These are phyloP conservation scores for Thalassophryne amazonica DNA, from an alignment of 2,797 vertebrate species.

Conservation along the genomic window DNA sequence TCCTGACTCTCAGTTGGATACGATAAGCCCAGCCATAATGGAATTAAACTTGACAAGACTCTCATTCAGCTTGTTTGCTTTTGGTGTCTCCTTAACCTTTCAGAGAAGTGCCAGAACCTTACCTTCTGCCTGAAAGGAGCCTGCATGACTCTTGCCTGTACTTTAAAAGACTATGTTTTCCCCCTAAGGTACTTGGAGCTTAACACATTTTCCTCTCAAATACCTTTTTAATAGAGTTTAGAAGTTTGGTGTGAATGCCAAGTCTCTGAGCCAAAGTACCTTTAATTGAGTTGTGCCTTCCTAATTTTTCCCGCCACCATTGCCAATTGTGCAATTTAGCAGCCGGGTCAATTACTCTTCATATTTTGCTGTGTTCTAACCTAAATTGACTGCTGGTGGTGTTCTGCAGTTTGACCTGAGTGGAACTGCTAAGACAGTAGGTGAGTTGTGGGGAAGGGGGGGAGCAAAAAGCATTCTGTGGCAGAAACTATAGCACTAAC, in stretches of 20 bases:
- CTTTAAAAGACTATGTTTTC: slow-evolving; percentile 64
- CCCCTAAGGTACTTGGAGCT: slow-evolving; percentile 63
- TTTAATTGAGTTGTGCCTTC: slow-evolving; percentile 82
- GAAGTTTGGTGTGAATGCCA: slow-evolving; percentile 83
- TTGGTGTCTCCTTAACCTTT: slow-evolving; percentile 81
- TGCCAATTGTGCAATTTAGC: slow-evolving; percentile 79
- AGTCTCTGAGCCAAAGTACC: slow-evolving; percentile 75
- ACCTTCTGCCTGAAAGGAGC: slow-evolving; percentile 61
- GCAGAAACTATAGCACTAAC: not conserved
- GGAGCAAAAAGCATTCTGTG: slow-evolving; percentile 7
- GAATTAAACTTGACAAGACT: slow-evolving; percentile 76
- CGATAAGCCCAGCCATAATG: slow-evolving; percentile 71
- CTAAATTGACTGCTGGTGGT: slow-evolving; percentile 65
- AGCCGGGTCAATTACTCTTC: slow-evolving; percentile 74
- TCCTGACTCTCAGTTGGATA: slow-evolving; percentile 69
- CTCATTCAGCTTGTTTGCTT: slow-evolving; percentile 74
- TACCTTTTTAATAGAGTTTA: slow-evolving; percentile 82
- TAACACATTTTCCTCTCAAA: slow-evolving; percentile 75
- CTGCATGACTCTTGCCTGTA: slow-evolving; percentile 63
- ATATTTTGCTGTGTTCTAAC: slow-evolving; percentile 67
- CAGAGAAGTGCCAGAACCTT: slow-evolving; percentile 57
- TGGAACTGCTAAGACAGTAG: slow-evolving; percentile 49
- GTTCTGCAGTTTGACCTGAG: slow-evolving; percentile 55
- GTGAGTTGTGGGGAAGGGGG: not conserved
- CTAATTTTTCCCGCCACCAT: slow-evolving; percentile 70